Evolutionary conservation across 1,140 invertebrate species (phyloP), one percentile per base, ranked within the genome.

Genomic region (Eueides isabella): DNA sequence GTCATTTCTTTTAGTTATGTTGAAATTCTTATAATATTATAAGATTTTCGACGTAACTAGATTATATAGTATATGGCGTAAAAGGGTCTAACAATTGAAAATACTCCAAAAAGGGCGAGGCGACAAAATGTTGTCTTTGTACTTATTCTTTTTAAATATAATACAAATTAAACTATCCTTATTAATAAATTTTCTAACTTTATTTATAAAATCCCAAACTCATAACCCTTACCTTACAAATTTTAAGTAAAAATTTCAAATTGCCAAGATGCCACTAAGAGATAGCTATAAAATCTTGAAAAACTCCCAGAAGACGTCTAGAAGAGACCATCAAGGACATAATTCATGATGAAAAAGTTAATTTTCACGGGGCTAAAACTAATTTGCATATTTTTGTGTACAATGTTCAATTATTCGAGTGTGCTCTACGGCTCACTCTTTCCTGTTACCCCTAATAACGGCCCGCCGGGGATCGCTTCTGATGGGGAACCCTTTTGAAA

Each of bases 281-380:
- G 61, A 29, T 61, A 44, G 78, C 67, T 81, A 81, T 90, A 91
- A 91, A 92, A 92, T 92, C 89, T 89, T 85, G 65, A 91, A 91
- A 92, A 92, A 87, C 87, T 90, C 90, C 90, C 90, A 63, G 72
- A 91, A 89, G 89, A 90, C 85, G 66, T 72, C 74, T 72, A 76
- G 78, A 89, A 89, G 87, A 92, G 84, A 86, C 77, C 82, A 81
- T 87, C 74, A 81, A 90, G 83, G 89, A 91, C 86, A 90, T 92
- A 91, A 92, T 91, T 90, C 90, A 92, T 92, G 80, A 92, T 92
- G 91, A 92, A 92, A 92, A 92, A 92, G 91, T 92, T 91, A 90
- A 92, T 92, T 92, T 91, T 87, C 87, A 85, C 85, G 80, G 83
- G 76, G 85, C 81, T 76, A 82, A 83, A 82, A 76, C 80, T 87